A percentile compares a stretch with the other conserved stretches of the same genome.
Evolutionary conservation across 2,797 vertebrate genomes (phyloP).

Genomic region (Urosaurus nigricauda): DNA sequence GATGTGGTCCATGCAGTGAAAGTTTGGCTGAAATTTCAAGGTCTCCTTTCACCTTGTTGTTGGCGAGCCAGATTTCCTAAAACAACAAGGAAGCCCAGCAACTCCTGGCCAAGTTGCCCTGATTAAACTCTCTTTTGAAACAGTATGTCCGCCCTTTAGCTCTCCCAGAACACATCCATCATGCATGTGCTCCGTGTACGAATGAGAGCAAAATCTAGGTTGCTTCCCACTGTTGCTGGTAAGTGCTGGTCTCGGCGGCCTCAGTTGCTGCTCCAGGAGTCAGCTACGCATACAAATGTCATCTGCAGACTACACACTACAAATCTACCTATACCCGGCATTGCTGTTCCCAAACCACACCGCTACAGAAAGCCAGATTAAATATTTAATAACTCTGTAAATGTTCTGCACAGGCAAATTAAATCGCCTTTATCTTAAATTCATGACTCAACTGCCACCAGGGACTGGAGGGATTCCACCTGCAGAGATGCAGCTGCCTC

Average conservation of each 20-base stretch:
- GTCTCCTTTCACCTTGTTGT: neutral
- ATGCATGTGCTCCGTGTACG: conserved; percentile 18
- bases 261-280: conserved; percentile 36
- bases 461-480: conserved; percentile 35
- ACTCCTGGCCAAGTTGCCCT: conserved; percentile 20
- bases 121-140: conserved; percentile 37
- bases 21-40: neutral
- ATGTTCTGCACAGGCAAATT: conserved; percentile 17
- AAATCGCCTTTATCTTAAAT: neutral
- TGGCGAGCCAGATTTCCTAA: neutral
- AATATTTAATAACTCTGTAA: conserved; percentile 45
- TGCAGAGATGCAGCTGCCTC: neutral
- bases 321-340: neutral
- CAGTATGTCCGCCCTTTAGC: conserved; percentile 24
- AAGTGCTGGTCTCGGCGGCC: conserved; percentile 28
- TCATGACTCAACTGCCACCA: neutral
- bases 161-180: conserved; percentile 25
- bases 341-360: conserved; percentile 21
- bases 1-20: neutral
- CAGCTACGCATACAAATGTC: conserved; percentile 32
- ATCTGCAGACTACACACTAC: conserved; percentile 25
- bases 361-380: neutral
- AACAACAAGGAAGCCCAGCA: neutral
- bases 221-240: neutral
- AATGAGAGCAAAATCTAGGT: conserved; percentile 15